Conservation (phyloP, 2,113 vertebrate species). For the Periophthalmodon schlosseri region DNA sequence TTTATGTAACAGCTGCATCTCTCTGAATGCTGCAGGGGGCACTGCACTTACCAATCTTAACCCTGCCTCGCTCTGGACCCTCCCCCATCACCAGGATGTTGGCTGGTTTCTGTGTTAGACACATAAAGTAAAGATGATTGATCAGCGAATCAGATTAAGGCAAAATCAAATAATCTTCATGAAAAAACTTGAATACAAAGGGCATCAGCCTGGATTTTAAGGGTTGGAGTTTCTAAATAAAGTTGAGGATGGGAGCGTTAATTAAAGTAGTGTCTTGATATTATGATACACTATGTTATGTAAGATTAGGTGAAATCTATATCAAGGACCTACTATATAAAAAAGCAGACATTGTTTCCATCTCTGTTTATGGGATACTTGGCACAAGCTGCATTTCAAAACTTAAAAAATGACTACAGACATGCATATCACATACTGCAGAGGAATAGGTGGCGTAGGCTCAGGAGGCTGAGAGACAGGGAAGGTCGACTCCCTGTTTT, state of each 20-base stretch:
- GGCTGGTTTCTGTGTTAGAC: slow-evolving; percentile 91
- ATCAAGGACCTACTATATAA: not conserved
- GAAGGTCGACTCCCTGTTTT: not conserved
- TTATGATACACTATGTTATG: not conserved
- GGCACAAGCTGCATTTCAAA: not conserved
- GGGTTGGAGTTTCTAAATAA: too few species aligned
- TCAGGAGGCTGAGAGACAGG: not conserved
- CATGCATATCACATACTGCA: not conserved
- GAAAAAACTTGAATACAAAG: not conserved
- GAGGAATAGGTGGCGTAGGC: not conserved
- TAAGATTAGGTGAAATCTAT: not conserved
- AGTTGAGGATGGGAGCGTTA: not conserved
- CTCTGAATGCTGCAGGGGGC: not conserved
- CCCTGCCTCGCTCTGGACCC: slow-evolving; percentile 96
- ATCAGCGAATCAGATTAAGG: not conserved
- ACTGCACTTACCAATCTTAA: slow-evolving; percentile 90
- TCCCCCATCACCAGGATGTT: slow-evolving; percentile 99
- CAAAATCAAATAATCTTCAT: not conserved
- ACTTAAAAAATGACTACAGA: not conserved
- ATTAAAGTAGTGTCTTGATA: not conserved
- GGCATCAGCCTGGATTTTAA: too few species aligned
- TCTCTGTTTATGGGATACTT: not conserved
- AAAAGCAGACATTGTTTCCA: not conserved
- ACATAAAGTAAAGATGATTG: slow-evolving; percentile 12
- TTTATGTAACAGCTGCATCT: not conserved